Evolutionary conservation across 2,113 vertebrate species (phyloP).

Genomic region (Epinephelus cyanopodus): DNA sequence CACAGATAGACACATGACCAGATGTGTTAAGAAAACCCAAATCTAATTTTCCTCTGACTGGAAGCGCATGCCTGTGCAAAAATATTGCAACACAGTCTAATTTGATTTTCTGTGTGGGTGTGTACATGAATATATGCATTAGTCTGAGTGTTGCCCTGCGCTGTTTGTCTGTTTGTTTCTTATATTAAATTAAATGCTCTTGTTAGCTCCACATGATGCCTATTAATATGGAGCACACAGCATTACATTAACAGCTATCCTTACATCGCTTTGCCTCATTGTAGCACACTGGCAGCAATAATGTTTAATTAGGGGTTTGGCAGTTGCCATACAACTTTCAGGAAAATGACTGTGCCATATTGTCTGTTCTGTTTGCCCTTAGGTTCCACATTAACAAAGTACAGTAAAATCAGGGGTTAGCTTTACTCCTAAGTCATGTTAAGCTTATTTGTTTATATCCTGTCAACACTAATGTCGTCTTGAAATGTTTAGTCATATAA

Average conservation of each 20-base stretch:
- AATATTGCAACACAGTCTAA: constrained; percentile 7
- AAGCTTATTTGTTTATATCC: too few species aligned
- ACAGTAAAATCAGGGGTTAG: not conserved
- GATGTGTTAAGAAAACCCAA: not conserved
- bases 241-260: not conserved
- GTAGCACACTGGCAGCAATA: not conserved
- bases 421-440: not conserved
- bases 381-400: not conserved
- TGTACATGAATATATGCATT: not conserved
- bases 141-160: not conserved
- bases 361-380: not conserved
- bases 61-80: constrained; percentile 20
- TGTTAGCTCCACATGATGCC: constrained; percentile 36
- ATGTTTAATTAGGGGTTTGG: not conserved
- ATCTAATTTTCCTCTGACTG: constrained; percentile 42
- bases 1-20: not conserved
- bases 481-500: too few species aligned
- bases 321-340: not conserved
- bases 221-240: not conserved
- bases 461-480: too few species aligned
- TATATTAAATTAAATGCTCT: constrained; percentile 26
- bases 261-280: not conserved
- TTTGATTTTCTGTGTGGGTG: not conserved
- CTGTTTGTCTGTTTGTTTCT: not conserved
- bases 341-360: too few species aligned